Evolutionary conservation across 2,797 vertebrate genomes (phyloP).

Genomic region (Spheniscus humboldti): DNA sequence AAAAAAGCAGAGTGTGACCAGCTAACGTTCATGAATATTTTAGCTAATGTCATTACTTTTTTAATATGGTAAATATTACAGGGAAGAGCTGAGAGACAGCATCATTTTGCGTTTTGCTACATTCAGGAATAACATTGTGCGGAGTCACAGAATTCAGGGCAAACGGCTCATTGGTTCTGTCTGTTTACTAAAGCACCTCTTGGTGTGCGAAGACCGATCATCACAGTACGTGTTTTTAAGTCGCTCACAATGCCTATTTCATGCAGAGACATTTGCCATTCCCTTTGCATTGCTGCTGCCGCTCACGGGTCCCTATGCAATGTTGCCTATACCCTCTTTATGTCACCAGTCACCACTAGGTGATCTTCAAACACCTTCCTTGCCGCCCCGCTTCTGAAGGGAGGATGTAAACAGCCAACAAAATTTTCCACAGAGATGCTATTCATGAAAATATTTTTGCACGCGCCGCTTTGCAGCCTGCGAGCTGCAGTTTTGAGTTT

Average conservation of each 20-base stretch:
- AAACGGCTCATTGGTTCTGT: not conserved
- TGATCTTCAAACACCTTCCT: not conserved
- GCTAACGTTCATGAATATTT: not conserved
- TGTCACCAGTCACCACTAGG: not conserved
- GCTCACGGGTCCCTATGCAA: not conserved
- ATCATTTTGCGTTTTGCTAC: not conserved
- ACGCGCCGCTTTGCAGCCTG: slow-evolving; percentile 29
- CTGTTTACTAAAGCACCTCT: not conserved
- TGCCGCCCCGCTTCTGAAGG: not conserved
- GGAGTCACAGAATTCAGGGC: not conserved
- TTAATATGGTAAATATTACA: not conserved
- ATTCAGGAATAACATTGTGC: not conserved
- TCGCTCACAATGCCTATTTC: not conserved
- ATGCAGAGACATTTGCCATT: not conserved
- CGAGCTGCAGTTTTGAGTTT: slow-evolving; percentile 38
- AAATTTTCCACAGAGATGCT: slow-evolving; percentile 57
- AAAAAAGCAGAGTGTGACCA: not conserved
- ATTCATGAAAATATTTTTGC: slow-evolving; percentile 48
- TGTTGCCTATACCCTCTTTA: not conserved
- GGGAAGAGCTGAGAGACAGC: not conserved
- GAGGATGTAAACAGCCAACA: not conserved
- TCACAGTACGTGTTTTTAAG: not conserved
- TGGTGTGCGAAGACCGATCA: rapidly evolving
- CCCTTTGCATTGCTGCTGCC: not conserved
- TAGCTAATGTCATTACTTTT: not conserved